Base-by-base conservation (phyloP, 2,888 invertebrate genomes). In the Cinara cedri region DNA sequence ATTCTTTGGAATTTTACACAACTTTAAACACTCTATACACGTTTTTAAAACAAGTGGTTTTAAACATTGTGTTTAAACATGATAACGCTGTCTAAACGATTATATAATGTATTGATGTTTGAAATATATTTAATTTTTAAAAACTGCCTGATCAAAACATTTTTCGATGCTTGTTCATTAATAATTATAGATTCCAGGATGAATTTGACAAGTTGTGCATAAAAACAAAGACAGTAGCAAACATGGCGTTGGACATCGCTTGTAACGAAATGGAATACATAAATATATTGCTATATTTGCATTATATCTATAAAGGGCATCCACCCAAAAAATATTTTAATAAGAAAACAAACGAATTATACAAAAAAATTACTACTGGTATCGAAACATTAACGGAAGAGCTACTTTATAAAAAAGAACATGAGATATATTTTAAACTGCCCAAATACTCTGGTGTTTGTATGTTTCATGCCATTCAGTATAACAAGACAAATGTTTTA, bases 361-460 rank as follows among this genome's bases (percentile, higher is more conserved):
- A n/a, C 14, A 11, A 21, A 16, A 16, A 42, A 14, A 0, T 74
- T 16, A 74, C 49, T 0, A 49, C 51, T 1, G 19, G 26, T 34
- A 63, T 74, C 16, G 6, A 46, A 26, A 9, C 34, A 6, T 34
- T 34, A 34, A 19, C 8, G 19, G 51, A 51, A 51, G 34, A 51
- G 10, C 24, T 26, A 26, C 46, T 34, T 49, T 14, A n/a, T 11
- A 51, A 26, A 8, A 49, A 74, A 2, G 51, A 49, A 4, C 51
- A 74, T 26, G 24, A 1, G 10, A 63, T 74, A n/a, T 13, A n/a
- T 19, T 14, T 24, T 3, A 51, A 49, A 21, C 10, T 21, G 26
- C 62, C 74, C 2, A 63, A 51, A 34, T 74, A 74, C 24, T 51
- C 74, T 4, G 63, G 74, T 19, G 8, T 74, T 14, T 51, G 51